Evolutionary conservation across 1,140 invertebrate species (phyloP).

Genomic region (Bombus soroeensis): DNA sequence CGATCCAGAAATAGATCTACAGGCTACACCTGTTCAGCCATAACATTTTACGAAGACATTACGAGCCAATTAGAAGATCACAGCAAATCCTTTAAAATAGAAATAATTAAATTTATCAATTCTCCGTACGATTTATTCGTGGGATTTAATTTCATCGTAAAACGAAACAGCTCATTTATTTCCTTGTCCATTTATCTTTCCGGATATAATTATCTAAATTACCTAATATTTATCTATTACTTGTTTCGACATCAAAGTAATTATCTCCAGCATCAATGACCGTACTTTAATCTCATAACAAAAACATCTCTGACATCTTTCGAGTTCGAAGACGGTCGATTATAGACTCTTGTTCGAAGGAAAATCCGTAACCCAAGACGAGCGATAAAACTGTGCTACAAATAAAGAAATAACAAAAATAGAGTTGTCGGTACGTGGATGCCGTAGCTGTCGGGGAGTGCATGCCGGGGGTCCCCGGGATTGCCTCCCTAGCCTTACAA

Average conservation of each 20-base stretch:
- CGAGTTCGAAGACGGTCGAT: neutral
- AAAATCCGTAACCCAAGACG: slow-evolving; percentile 56
- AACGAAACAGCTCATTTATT: neutral
- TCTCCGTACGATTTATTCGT: neutral
- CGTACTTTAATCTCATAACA: neutral
- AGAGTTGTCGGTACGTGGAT: slow-evolving; percentile 45
- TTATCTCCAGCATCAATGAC: neutral
- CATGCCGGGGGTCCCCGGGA: slow-evolving; percentile 36
- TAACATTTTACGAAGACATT: neutral
- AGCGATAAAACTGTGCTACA: slow-evolving; percentile 49
- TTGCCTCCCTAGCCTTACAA: slow-evolving; percentile 60
- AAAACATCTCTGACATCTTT: no score
- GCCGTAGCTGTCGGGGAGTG: slow-evolving; percentile 19
- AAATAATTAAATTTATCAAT: neutral
- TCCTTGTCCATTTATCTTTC: neutral
- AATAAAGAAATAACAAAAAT: slow-evolving; percentile 70
- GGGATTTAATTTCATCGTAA: neutral
- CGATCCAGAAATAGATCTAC: slow-evolving; percentile 17
- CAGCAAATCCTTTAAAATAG: neutral
- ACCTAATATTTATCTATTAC: no score
- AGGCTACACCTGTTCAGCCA: neutral
- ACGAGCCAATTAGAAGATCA: neutral
- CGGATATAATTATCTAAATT: no score
- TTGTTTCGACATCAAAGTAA: neutral
- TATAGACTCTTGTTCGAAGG: slow-evolving; percentile 1